Conservation (phyloP, 1,140 invertebrate species). For the Nasonia longicornis region DNA sequence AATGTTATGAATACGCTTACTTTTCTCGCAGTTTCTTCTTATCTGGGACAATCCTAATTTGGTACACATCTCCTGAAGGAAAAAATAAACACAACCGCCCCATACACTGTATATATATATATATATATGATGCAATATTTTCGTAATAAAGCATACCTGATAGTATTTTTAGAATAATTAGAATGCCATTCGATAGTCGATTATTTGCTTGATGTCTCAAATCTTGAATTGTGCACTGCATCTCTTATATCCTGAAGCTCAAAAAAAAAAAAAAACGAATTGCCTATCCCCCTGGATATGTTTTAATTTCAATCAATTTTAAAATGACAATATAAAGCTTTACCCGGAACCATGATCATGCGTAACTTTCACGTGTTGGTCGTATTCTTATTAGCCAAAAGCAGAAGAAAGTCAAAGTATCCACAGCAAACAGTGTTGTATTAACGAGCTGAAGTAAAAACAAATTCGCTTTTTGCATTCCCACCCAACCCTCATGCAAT, state of each 20-base stretch:
- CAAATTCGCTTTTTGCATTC: constrained; percentile 41
- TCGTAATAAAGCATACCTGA: not conserved
- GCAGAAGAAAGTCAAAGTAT: not conserved
- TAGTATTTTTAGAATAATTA: not conserved
- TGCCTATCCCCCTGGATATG: not conserved
- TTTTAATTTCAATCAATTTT: not conserved
- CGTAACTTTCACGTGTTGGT: not conserved
- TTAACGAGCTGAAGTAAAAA: constrained; percentile 49
- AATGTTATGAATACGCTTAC: not conserved
- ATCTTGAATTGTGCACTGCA: not conserved
- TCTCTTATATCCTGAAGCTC: constrained; percentile 10
- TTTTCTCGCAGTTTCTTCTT: not conserved
- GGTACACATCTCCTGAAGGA: not conserved
- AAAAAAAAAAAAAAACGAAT: not conserved
- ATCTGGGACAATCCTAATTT: not conserved
- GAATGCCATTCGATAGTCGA: not conserved
- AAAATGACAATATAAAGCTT: not conserved
- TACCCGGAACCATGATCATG: not conserved
- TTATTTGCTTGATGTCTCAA: not conserved
- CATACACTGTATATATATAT: not conserved
- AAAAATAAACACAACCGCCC: not conserved
- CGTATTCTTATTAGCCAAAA: not conserved
- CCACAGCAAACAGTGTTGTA: constrained; percentile 18
- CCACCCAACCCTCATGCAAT: not conserved
- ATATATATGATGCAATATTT: not conserved